Percentiles rank a stretch among this genome's conserved stretches.
These are phyloP conservation scores for Hippolais icterina DNA, from an alignment of 2,113 vertebrate genomes.

Conservation along the genomic window DNA sequence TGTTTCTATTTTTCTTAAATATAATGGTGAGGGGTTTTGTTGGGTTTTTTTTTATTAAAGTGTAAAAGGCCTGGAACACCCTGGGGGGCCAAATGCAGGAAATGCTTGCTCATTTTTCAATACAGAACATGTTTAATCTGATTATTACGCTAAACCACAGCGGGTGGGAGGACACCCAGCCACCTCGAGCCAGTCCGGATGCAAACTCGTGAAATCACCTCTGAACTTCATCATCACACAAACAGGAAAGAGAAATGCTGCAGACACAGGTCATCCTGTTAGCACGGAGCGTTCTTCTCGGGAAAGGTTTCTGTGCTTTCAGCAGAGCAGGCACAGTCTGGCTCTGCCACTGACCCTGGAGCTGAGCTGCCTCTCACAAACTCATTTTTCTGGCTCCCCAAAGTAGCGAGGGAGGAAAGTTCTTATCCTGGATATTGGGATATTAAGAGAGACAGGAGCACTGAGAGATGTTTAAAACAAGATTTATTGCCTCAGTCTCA, in stretches of 20 bases:
- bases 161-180: neutral
- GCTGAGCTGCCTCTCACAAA: neutral
- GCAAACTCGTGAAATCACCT: neutral
- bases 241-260: neutral
- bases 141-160: neutral
- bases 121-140: neutral
- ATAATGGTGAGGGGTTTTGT: rapidly evolving
- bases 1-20: neutral
- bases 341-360: no score
- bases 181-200: neutral
- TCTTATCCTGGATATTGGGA: neutral
- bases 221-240: neutral
- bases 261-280: neutral
- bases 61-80: neutral
- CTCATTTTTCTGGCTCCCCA: neutral
- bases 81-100: neutral
- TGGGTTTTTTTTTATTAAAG: neutral
- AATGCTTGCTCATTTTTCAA: neutral
- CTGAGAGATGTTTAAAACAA: no score
- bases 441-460: no score
- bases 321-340: neutral
- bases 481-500: no score
- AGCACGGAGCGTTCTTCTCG: neutral
- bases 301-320: rapidly evolving
- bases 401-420: neutral